Base-by-base conservation (phyloP, 2,888 invertebrate species). In the Laothoe populi region DNA sequence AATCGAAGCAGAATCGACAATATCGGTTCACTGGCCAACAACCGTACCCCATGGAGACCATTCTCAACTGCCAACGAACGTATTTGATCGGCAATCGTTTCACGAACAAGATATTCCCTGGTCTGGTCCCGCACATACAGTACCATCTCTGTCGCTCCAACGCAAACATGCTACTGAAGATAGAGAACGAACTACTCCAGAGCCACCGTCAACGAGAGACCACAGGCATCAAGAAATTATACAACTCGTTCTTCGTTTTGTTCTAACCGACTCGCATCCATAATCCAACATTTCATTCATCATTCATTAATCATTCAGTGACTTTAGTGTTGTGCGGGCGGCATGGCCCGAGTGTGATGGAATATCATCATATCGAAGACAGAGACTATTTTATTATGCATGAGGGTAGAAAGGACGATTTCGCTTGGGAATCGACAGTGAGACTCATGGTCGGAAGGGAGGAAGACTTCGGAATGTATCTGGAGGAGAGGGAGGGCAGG, bases 211-310 rank as follows among this genome's bases (percentile, higher is more conserved):
- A 97, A 88, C 93, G 96, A 82, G 96, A 97, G 88, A 96, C 96
- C 26, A 96, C 96, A 58, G 97, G 97, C 66, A 96, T 97, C 81
- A 97, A 97, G 91, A 97, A 97, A 88, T 93, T 97, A 84, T 97
- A 97, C 93, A 97, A 97, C 92, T 96, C 96, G 66, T 97, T 97
- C 92, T 97, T 97, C 87, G 97, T 97, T 73, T 95, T 97, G 87
- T 97, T 97, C 92, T 97, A 97, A 96, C 64, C 60, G 10, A 73
- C 71, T 67, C 77, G 74, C 73, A 75, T 73, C 75, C 64, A 75
- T 63, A 63, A 48, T 63, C 13, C 44, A 60, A 59, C 66, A 63
- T 62, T 59, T 73, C 71, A 70, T 69, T 72, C 78, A 78, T 79
- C 46, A 19, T 46, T 53, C 60, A 61, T 61, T 40, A 49, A 53